phyloP scores from a whole-genome alignment of 2,797 vertebrate genomes.

The Pangasius krempfi region DNA sequence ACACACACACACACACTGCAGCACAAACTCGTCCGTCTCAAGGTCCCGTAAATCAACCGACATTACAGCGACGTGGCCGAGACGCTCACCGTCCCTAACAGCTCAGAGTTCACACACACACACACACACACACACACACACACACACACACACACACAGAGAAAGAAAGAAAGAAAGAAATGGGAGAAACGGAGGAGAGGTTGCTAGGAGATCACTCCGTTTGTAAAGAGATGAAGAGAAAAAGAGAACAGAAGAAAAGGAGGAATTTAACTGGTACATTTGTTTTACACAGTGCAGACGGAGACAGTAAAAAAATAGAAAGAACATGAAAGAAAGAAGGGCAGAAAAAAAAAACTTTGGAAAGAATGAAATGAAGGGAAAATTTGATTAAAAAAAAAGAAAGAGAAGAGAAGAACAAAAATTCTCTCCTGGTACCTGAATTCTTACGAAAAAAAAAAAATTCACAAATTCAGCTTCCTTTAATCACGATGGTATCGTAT shows the following conservation, averaged over 20 bases:
- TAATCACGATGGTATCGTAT: too few relatives aligned
- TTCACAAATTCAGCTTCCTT: not conserved
- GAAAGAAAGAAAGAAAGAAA: not conserved
- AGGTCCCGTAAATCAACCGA: slow-evolving; percentile 47
- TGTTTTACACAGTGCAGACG: not conserved
- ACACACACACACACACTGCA: slow-evolving; percentile 6
- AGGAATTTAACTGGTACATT: not conserved
- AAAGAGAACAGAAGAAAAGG: not conserved
- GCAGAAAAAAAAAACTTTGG: too few relatives aligned
- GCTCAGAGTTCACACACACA: slow-evolving; percentile 2
- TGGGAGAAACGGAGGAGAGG: slow-evolving; percentile 29
- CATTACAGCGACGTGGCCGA: slow-evolving; percentile 14
- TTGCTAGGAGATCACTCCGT: slow-evolving; percentile 57
- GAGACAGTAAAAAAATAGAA: not conserved
- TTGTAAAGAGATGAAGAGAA: slow-evolving; percentile 22
- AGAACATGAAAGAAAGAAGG: not conserved
- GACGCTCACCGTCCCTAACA: not conserved
- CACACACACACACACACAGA: not conserved
- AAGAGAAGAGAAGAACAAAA: not conserved
- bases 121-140: not conserved
- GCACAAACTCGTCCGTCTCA: slow-evolving; percentile 23
- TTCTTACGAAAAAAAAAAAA: not conserved
- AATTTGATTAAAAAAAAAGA: not conserved
- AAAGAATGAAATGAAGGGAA: not conserved
- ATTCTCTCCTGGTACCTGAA: not conserved